Conservation (phyloP, 2,888 invertebrate genomes). For the Danaus chrysippus region DNA sequence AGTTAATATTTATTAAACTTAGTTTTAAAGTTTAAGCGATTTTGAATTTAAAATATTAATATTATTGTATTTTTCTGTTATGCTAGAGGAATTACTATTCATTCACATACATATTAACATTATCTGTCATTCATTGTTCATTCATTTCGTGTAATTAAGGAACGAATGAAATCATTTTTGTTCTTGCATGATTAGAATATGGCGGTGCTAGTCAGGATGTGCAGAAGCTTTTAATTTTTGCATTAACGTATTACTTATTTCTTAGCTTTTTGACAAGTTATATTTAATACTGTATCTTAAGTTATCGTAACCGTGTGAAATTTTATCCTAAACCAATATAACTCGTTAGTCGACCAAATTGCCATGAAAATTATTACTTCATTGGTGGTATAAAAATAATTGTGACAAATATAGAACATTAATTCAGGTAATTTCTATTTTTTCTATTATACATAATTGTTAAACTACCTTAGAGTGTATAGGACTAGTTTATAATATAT, state of each 20-base stretch:
- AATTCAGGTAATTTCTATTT: constrained; percentile 65
- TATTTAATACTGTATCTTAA: constrained; percentile 39
- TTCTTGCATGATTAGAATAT: constrained; percentile 64
- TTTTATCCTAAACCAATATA: constrained; percentile 34
- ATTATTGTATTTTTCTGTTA: too few relatives aligned
- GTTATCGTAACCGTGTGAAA: constrained; percentile 23
- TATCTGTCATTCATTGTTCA: constrained; percentile 39
- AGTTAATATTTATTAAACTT: too few relatives aligned
- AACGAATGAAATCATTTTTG: constrained; percentile 31
- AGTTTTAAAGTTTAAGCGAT: too few relatives aligned
- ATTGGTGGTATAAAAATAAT: constrained; percentile 77
- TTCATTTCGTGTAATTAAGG: constrained; percentile 30
- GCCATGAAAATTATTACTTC: constrained; percentile 76
- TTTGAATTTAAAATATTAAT: too few relatives aligned
- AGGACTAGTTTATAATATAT: constrained; percentile 18
- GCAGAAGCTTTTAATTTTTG: constrained; percentile 70
- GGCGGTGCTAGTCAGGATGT: constrained; percentile 77
- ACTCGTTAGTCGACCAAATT: constrained; percentile 51
- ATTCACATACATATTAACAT: constrained; percentile 36
- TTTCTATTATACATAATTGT: constrained; percentile 40
- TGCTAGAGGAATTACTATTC: background rate
- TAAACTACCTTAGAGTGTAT: constrained; percentile 11
- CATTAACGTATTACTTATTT: constrained; percentile 56
- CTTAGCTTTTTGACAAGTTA: constrained; percentile 41
- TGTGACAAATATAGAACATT: constrained; percentile 71